Percentiles rank a stretch among this genome's conserved stretches.
These are phyloP conservation scores for Limnephilus rhombicus DNA, from an alignment of 2,888 invertebrate genomes.

Conservation along the genomic window DNA sequence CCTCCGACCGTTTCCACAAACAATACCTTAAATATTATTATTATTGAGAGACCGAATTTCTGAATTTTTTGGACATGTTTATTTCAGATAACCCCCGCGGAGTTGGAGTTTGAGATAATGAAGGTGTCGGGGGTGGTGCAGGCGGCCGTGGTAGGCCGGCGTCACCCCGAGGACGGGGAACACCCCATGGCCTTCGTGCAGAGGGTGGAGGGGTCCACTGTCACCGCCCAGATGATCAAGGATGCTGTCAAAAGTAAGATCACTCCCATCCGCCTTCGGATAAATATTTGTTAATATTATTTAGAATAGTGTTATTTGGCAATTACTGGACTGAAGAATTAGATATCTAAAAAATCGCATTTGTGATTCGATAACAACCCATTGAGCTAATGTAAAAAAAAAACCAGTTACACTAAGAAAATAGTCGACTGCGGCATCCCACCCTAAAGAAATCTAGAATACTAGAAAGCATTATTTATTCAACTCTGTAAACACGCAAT, in stretches of 20 bases:
- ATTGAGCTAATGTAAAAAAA: too few species aligned
- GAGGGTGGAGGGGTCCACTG: conserved; percentile 39
- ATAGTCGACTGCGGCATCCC: too few species aligned
- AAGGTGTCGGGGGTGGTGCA: conserved; percentile 48
- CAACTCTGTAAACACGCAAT: too few species aligned
- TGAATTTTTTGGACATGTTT: too few species aligned
- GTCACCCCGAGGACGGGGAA: conserved; percentile 47
- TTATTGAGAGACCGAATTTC: too few species aligned
- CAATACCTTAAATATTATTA: too few species aligned
- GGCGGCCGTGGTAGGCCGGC: conserved; percentile 56
- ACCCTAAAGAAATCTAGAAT: too few species aligned
- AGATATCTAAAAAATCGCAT: too few species aligned
- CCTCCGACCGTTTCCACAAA: too few species aligned
- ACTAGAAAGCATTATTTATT: too few species aligned
- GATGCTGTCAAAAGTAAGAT: conserved; percentile 58
- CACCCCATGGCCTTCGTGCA: conserved; percentile 62
- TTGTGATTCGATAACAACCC: too few species aligned
- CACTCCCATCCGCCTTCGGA: neutral
- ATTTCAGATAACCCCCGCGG: conserved; percentile 55
- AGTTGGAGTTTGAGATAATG: conserved; percentile 57
- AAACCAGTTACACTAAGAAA: too few species aligned
- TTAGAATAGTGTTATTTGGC: neutral
- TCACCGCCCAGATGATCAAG: conserved; percentile 56
- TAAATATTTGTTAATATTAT: neutral
- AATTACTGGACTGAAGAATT: neutral